phyloP scores from a whole-genome alignment of 2,797 vertebrate species.

The Chloroceryle amazona region DNA sequence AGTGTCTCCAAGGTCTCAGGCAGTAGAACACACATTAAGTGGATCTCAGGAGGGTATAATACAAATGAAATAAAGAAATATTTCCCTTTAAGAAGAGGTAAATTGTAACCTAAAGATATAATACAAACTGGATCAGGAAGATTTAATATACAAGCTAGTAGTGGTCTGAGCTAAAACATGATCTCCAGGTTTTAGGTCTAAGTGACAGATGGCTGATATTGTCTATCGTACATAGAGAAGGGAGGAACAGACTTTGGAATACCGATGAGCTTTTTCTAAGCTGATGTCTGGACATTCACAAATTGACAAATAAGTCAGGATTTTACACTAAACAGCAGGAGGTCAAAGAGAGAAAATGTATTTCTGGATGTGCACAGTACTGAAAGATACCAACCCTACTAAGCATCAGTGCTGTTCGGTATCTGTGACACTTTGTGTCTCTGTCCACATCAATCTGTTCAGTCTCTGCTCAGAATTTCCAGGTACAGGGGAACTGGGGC shows the following conservation, averaged over 20 bases:
- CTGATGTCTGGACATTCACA: not conserved
- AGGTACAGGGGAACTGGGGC: fast-evolving
- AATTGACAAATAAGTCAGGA: not conserved
- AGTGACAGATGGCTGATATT: not conserved
- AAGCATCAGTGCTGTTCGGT: fast-evolving
- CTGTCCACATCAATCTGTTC: not conserved
- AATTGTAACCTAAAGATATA: not conserved
- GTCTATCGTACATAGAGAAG: not conserved
- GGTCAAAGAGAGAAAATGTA: not conserved
- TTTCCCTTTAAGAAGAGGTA: not conserved
- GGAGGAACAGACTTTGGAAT: not conserved
- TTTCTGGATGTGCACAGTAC: not conserved
- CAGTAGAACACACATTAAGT: not conserved
- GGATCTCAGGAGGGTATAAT: not conserved
- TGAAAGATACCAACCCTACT: not conserved
- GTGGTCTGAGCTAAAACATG: not conserved
- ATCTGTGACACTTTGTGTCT: too few relatives aligned
- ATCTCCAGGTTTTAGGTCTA: not conserved
- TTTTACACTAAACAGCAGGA: not conserved
- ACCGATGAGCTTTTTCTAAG: not conserved
- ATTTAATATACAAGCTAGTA: not conserved
- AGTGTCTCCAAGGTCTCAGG: not conserved
- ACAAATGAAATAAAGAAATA: not conserved
- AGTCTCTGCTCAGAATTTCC: not conserved
- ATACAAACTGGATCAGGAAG: not conserved